phyloP scores from a whole-genome alignment of 2,113 vertebrate genomes.

The Electrona antarctica region DNA sequence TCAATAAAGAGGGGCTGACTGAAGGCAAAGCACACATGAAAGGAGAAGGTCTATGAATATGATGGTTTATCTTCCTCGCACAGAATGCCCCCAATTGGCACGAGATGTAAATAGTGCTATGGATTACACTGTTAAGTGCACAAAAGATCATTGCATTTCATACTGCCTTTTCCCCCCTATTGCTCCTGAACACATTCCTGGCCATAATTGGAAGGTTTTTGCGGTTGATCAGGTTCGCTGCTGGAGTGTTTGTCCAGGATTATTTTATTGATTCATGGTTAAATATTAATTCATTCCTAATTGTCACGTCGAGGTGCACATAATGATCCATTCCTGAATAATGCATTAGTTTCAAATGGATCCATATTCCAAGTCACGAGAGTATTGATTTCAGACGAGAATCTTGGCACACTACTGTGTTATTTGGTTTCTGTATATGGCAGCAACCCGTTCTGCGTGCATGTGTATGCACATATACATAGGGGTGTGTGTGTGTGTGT shows the following conservation, averaged over 20 bases:
- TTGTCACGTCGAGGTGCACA: constrained; percentile 50
- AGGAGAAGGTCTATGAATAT: too few species aligned
- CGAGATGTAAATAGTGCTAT: too few species aligned
- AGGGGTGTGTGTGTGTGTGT: constrained; percentile 10
- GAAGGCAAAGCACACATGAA: too few species aligned
- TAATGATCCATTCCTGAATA: constrained; percentile 51
- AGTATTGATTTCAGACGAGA: constrained; percentile 46
- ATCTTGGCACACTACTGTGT: constrained; percentile 33
- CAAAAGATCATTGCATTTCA: too few species aligned
- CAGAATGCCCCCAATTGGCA: too few species aligned
- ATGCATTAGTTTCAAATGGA: constrained; percentile 55
- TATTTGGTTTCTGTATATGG: constrained; percentile 23
- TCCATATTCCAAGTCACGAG: constrained; percentile 51
- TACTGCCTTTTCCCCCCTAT: neutral
- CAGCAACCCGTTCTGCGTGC: neutral
- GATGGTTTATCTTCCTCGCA: too few species aligned
- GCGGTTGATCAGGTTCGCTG: constrained; percentile 43
- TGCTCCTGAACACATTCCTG: neutral
- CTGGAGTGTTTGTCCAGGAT: constrained; percentile 33
- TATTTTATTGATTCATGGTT: constrained; percentile 51
- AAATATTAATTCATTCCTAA: constrained; percentile 59
- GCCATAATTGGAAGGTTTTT: constrained; percentile 11
- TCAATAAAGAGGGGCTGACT: too few species aligned
- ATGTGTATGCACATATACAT: neutral
- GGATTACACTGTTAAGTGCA: too few species aligned